These are phyloP conservation scores for Agapostemon virescens DNA, from an alignment of 2,888 invertebrate genomes.

Conservation along the genomic window DNA sequence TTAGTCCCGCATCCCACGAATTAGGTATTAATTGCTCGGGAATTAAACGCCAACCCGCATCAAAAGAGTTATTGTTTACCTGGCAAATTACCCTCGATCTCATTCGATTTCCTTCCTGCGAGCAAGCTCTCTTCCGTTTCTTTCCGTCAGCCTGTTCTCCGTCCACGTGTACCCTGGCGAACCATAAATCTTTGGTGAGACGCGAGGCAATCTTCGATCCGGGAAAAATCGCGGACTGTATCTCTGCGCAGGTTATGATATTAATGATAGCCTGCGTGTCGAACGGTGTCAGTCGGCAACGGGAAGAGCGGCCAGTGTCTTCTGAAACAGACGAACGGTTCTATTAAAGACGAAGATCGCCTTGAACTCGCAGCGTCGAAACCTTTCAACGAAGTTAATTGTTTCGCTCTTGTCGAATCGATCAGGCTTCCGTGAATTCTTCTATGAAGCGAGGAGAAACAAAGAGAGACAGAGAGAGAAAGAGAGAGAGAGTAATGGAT, in stretches of 20 bases:
- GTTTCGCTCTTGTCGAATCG: constrained; percentile 73
- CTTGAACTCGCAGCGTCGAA: constrained; percentile 64
- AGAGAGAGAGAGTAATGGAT: neutral
- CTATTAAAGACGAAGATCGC: constrained; percentile 48
- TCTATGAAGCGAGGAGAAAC: constrained; percentile 36
- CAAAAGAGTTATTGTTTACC: neutral
- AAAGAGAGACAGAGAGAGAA: neutral
- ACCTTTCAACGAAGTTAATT: constrained; percentile 75
- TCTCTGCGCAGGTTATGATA: neutral
- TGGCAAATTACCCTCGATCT: neutral
- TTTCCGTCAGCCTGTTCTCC: neutral
- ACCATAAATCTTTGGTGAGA: constrained; percentile 22
- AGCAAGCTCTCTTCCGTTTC: neutral
- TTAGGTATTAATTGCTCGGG: neutral
- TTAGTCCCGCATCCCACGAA: neutral
- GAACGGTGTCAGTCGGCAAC: neutral
- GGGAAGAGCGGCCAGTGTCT: constrained; percentile 18
- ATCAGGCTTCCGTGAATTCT: constrained; percentile 61
- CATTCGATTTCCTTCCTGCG: neutral
- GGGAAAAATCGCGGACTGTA: neutral
- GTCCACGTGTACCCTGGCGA: too few relatives aligned
- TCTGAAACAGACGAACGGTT: neutral
- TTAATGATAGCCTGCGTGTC: constrained; percentile 18
- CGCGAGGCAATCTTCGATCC: neutral
- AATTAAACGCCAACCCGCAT: neutral